Percentiles rank a stretch among this genome's conserved stretches.
phyloP scores from a whole-genome alignment of 2,797 vertebrate species.

The Staurois parvus region DNA sequence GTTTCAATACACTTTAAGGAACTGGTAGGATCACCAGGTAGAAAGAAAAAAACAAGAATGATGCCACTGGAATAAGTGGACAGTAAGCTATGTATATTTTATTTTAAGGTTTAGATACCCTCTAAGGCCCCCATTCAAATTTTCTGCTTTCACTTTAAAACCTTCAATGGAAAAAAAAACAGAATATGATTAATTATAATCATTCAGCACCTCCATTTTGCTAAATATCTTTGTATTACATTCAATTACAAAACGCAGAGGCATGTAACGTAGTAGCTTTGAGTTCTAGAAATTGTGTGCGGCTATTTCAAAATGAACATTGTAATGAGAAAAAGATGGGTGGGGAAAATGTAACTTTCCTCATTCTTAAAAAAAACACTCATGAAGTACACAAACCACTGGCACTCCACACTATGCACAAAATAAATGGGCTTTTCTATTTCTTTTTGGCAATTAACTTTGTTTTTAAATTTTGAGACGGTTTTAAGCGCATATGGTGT shows the following conservation, averaged over 20 bases:
- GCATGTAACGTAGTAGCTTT: neutral
- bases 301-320: neutral
- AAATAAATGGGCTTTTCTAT: constrained; percentile 63
- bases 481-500: constrained; percentile 70
- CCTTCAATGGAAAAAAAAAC: too few relatives aligned
- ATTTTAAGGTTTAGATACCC: too few relatives aligned
- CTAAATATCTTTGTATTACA: neutral
- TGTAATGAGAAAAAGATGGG: neutral
- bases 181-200: neutral
- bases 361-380: constrained; percentile 3
- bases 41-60: too few relatives aligned
- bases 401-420: constrained; percentile 61
- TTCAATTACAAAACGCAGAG: neutral
- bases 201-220: neutral
- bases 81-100: too few relatives aligned
- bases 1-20: too few relatives aligned
- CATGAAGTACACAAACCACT: constrained; percentile 33
- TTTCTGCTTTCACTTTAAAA: too few relatives aligned
- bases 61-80: too few relatives aligned
- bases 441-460: constrained; percentile 65
- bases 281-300: neutral
- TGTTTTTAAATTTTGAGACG: constrained; percentile 64
- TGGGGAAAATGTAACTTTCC: neutral
- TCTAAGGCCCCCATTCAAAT: too few relatives aligned
- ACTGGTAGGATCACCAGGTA: too few relatives aligned